These are phyloP conservation scores for Climacteris rufus DNA, from an alignment of 2,113 vertebrate genomes.

Conservation along the genomic window DNA sequence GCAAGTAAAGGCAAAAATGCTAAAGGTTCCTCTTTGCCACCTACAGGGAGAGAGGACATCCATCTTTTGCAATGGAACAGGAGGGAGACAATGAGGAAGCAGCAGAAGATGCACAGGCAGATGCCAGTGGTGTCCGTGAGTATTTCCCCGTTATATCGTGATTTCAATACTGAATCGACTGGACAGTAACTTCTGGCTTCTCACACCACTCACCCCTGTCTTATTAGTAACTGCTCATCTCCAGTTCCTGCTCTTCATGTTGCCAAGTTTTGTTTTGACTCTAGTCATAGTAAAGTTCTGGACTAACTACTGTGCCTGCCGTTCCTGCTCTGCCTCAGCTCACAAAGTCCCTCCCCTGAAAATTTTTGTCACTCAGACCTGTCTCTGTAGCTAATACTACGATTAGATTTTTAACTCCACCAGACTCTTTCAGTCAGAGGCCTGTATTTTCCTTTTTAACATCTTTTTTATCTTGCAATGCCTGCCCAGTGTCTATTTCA, in stretches of 20 bases:
- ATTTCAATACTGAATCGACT: background rate
- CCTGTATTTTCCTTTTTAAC: background rate
- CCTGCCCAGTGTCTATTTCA: background rate
- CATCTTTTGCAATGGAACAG: background rate
- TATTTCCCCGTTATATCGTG: rapidly evolving
- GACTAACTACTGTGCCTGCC: background rate
- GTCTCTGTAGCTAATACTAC: background rate
- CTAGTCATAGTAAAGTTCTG: background rate
- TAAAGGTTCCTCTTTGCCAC: background rate
- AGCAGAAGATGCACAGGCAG: background rate
- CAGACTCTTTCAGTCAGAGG: background rate
- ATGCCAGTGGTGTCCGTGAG: background rate
- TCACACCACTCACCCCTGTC: background rate
- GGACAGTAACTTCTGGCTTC: background rate
- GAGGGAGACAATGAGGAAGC: background rate
- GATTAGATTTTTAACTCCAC: background rate
- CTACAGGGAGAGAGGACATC: background rate
- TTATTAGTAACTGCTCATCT: background rate
- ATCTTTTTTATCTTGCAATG: background rate
- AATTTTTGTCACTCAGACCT: background rate
- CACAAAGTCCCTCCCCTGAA: background rate
- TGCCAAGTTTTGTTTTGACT: background rate
- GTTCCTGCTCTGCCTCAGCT: background rate
- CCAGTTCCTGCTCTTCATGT: background rate
- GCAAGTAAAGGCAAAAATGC: background rate